Evolutionary conservation across 2,888 invertebrate species (phyloP), one percentile per base, ranked within the genome.

Genomic region (Nemapogon koenigi): DNA sequence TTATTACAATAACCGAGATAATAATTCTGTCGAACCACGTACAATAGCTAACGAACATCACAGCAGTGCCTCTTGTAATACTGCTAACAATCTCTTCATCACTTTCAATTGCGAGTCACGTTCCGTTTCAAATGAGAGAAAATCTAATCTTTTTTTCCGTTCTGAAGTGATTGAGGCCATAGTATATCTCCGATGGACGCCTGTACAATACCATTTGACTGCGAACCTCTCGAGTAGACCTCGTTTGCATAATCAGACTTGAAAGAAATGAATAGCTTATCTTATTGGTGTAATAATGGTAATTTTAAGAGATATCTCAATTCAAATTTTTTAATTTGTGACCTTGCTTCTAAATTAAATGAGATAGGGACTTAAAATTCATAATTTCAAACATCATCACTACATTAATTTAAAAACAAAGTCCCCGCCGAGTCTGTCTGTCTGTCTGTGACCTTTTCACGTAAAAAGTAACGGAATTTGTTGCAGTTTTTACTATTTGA

Each of bases 71-170:
- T 58, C 54, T 51, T 52, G 51, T 51, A 51, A 54, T 51, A 47
- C 49, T 48, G 44, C 52, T 53, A 58, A 63, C 60, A 62, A 62
- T 59, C 51, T 57, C 58, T 58, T 55, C 60, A 59, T 64, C 61
- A 53, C 55, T 64, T 64, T 49, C 52, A 52, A 52, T 59, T 60
- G 53, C 67, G 46, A 57, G 61, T 65, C 68, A 68, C 68, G 68
- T 67, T 49, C 52, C 45, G 42, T 55, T 56, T 58, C 63, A 63
- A 67, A 68, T 68, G 65, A 68, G 62, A 60, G 62, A 62, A 63
- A 66, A 69, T 68, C 64, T 65, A 66, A 66, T 68, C 60, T 68
- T 62, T 64, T 63, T 63, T 62, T 57, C 57, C 54, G 52, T 52
- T 49, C 52, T 49, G 46, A 56, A 60, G 59, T 63, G 63, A 64